Base-by-base conservation (phyloP, 2,797 vertebrate genomes). In the Gymnoscopelus braueri region DNA sequence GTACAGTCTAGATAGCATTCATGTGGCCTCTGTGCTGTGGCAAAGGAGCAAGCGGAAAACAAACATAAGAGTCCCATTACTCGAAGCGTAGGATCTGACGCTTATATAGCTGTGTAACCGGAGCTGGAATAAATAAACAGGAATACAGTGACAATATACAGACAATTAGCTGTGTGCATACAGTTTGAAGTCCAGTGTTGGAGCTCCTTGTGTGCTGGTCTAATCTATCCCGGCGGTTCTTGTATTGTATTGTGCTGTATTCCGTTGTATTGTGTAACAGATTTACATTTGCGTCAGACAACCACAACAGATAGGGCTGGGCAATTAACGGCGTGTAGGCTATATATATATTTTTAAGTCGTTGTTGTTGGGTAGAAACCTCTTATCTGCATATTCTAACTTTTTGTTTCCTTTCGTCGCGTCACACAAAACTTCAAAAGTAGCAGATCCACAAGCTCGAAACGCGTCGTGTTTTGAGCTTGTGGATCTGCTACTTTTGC, bases 1-100 rank as follows among this genome's bases (percentile, higher is more conserved):
- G 88, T 81, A 82, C 78, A 80, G 78, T 49, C 72, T 44, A 58
- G 75, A 87, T 83, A 78, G 50, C 49, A 2, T 83, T 86, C 82
- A 85, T 29, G 65, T 69, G 68, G 53, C 71, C 79, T 82, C 32
- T 35, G 32, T 35, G 5, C 32, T 10, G 39, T 44, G 39, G 80
- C 69, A 49, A 2, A 78, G 79, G 85, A 88, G 71, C 74, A 63
- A 82, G 71, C 65, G 4, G 75, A 88, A 80, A 88, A 80, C 77
- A 88, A 91, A 89, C 81, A 88, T 59, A 32, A 75, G 11, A 72
- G 69, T 75, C 48, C 73, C 44, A 67, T 60, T 58, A n/a, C 72
- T 78, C 84, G 61, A 82, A 60, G 65, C 71, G 51, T 8, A 26
- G 24, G 59, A 70, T 54, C 60, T 64, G 72, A 74, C 59, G 47